A percentile compares a stretch with the other conserved stretches of the same genome.
Conservation (phyloP, 2,113 vertebrate genomes). For the Petrocephalus microphthalmus region DNA sequence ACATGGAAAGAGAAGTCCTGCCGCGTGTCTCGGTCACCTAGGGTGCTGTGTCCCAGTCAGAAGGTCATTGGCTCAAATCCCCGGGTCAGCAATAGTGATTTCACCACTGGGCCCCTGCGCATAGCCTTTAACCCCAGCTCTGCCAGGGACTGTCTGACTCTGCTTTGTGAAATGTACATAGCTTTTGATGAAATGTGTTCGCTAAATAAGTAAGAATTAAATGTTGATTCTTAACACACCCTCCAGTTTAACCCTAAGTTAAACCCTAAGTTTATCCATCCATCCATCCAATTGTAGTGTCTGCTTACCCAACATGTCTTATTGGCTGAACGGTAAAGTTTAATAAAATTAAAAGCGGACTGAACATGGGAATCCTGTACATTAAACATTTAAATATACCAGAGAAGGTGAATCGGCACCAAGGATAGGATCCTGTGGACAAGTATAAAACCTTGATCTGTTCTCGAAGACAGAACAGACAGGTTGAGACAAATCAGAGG, state of each 20-base stretch:
- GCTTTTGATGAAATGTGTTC: background rate
- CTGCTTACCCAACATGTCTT: background rate
- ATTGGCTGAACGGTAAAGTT: background rate
- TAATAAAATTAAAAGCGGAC: background rate
- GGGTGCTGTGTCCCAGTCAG: background rate
- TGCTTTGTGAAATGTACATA: background rate
- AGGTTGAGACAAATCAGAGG: background rate
- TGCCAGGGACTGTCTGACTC: background rate
- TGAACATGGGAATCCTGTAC: background rate
- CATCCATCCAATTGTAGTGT: no score
- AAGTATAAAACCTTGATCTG: background rate
- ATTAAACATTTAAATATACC: background rate
- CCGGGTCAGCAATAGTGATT: background rate
- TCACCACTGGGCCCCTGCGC: background rate
- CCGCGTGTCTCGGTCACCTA: background rate
- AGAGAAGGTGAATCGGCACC: background rate
- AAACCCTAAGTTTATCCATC: no score
- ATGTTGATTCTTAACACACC: background rate
- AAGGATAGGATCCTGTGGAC: background rate
- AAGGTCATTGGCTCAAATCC: background rate
- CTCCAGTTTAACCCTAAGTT: background rate
- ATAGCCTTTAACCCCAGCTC: background rate
- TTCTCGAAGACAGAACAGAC: background rate
- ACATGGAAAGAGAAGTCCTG: no score
- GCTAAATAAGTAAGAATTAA: background rate